These are phyloP conservation scores for Papilio polytes DNA, from an alignment of 1,140 invertebrate genomes.

Conservation along the genomic window DNA sequence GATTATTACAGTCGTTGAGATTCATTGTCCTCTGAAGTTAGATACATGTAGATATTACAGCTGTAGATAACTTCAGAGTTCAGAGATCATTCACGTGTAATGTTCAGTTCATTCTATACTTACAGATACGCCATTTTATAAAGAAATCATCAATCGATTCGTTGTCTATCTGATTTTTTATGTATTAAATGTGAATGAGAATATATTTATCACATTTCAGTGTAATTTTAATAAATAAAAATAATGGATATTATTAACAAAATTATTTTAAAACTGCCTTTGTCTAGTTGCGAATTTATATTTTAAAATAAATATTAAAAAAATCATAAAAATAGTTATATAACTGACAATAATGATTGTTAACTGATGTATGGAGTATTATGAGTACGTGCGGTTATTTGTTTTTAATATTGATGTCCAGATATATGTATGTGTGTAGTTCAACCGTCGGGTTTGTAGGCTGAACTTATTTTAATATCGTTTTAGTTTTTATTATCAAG, in stretches of 20 bases:
- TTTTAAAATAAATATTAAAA: constrained; percentile 74
- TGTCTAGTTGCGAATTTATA: constrained; percentile 82
- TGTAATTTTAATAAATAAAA: constrained; percentile 59
- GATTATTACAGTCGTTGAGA: neutral
- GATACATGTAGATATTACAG: neutral
- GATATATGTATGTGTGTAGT: constrained; percentile 59
- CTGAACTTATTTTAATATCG: constrained; percentile 14
- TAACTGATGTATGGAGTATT: constrained; percentile 83
- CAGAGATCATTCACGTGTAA: neutral
- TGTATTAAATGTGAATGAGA: constrained; percentile 34
- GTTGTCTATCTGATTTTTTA: neutral
- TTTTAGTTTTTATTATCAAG: neutral
- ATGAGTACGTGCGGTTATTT: constrained; percentile 76
- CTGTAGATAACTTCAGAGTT: neutral
- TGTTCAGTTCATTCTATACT: constrained; percentile 10
- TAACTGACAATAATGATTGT: constrained; percentile 84
- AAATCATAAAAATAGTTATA: constrained; percentile 82
- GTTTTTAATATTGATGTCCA: constrained; percentile 67
- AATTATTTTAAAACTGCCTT: constrained; percentile 82
- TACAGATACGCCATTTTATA: constrained; percentile 43
- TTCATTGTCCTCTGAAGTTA: neutral
- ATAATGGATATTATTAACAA: constrained; percentile 73
- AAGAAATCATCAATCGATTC: constrained; percentile 35
- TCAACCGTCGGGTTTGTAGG: constrained; percentile 63
- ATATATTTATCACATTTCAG: constrained; percentile 59